Evolutionary conservation across 2,797 vertebrate genomes (phyloP).

Genomic region (Neosalanx taihuensis): DNA sequence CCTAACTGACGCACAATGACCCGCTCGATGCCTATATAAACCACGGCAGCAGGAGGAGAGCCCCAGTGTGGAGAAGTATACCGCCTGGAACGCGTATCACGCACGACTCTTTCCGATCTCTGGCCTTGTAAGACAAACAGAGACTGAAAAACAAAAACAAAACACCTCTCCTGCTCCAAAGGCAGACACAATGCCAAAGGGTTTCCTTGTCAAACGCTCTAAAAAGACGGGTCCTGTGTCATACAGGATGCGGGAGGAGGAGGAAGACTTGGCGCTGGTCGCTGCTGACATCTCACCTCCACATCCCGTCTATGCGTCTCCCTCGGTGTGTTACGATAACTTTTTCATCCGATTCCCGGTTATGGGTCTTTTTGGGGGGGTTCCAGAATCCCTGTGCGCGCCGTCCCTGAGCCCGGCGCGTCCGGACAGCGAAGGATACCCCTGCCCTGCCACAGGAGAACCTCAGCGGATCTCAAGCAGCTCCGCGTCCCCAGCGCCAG

Average conservation of each 20-base stretch:
- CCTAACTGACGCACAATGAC: conserved; percentile 52
- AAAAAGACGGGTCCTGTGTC: conserved; percentile 48
- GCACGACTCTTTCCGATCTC: not conserved
- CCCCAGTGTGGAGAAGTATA: conserved; percentile 26
- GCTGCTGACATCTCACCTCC: not conserved
- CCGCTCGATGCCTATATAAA: conserved; percentile 51
- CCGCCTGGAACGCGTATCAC: conserved; percentile 2
- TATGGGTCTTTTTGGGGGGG: conserved; percentile 36
- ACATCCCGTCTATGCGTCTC: not conserved
- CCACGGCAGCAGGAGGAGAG: conserved; percentile 12
- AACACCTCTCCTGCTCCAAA: not conserved
- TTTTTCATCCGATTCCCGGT: conserved; percentile 21
- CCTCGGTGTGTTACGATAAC: conserved; percentile 16
- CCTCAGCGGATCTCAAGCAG: conserved; percentile 33
- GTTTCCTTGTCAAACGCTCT: conserved; percentile 63
- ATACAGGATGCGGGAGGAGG: conserved; percentile 46
- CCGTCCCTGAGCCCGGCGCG: conserved; percentile 43
- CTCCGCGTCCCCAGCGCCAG: conserved; percentile 30
- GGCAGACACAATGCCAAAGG: conserved; percentile 54
- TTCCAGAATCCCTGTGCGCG: conserved; percentile 40
- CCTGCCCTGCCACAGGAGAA: conserved; percentile 16
- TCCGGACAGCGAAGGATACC: conserved; percentile 32
- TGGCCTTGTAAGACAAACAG: not conserved
- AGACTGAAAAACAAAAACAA: conserved; percentile 6
- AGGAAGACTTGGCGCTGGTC: conserved; percentile 6